Conservation (phyloP, 2,888 invertebrate genomes). For the Amblyteles armatorius region DNA sequence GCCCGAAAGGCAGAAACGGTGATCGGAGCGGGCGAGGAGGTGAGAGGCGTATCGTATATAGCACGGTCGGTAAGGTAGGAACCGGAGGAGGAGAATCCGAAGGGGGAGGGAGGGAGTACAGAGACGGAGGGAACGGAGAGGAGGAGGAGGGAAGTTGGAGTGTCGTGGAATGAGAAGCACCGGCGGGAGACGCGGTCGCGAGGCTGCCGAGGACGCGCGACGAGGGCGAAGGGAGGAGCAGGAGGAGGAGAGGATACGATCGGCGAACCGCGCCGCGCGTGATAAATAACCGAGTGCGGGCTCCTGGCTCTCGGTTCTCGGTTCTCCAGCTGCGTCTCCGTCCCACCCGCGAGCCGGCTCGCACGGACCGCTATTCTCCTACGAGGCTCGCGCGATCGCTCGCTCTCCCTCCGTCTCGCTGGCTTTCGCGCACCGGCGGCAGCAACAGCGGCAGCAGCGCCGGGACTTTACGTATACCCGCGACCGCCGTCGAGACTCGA, state of each 20-base stretch:
- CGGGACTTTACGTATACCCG: background rate
- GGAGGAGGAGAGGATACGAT: conserved; percentile 70
- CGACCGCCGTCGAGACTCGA: conserved; percentile 28
- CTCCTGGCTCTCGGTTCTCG: conserved; percentile 64
- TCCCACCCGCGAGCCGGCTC: conserved; percentile 22
- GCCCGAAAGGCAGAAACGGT: background rate
- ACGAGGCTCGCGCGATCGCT: conserved; percentile 32
- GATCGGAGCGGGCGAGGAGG: background rate
- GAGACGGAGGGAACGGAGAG: conserved; percentile 44
- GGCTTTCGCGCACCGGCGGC: conserved; percentile 30
- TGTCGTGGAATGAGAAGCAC: conserved; percentile 54
- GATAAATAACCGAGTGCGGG: conserved; percentile 76
- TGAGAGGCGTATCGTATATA: background rate
- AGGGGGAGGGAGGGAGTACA: conserved; percentile 37
- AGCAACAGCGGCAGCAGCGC: conserved; percentile 28
- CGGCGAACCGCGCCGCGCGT: conserved; percentile 75
- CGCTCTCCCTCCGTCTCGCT: conserved; percentile 46
- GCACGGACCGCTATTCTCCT: conserved; percentile 28
- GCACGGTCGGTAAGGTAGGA: conserved; percentile 15
- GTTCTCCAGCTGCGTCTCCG: conserved; percentile 40
- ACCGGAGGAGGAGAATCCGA: conserved; percentile 10
- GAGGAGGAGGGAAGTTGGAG: conserved; percentile 40
- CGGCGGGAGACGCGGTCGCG: conserved; percentile 44
- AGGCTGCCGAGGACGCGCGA: conserved; percentile 55
- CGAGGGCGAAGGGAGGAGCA: conserved; percentile 28